A percentile compares a stretch with the other conserved stretches of the same genome.
These are phyloP conservation scores for Cavia aperea DNA, from an alignment of 2,113 vertebrate genomes.

Conservation along the genomic window DNA sequence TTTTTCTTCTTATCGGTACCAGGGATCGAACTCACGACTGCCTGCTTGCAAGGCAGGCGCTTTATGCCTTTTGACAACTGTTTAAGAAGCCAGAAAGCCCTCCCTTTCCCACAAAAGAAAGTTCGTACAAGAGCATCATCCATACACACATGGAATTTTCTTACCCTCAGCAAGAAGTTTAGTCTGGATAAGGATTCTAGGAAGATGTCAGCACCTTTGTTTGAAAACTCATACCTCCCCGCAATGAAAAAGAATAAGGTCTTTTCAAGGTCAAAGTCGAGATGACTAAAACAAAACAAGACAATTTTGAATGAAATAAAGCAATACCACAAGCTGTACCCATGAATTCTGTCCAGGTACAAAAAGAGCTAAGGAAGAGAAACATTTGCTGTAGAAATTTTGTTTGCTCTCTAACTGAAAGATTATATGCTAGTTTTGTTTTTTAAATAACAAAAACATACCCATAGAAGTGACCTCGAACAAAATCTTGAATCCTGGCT, in stretches of 20 bases:
- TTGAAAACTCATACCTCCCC: slow-evolving; percentile 95
- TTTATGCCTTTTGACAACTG: neutral
- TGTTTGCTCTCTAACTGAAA: neutral
- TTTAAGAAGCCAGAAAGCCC: neutral
- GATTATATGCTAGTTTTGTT: neutral
- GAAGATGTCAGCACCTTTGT: slow-evolving; percentile 97
- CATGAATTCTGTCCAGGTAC: neutral
- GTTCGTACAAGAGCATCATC: neutral
- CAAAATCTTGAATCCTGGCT: slow-evolving; percentile 92
- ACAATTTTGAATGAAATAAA: neutral
- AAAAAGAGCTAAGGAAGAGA: neutral
- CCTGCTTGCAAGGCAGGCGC: too few relatives aligned
- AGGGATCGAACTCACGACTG: too few relatives aligned
- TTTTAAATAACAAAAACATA: slow-evolving; percentile 65
- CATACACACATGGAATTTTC: slow-evolving; percentile 31
- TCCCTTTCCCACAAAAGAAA: neutral
- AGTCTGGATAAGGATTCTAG: slow-evolving; percentile 93
- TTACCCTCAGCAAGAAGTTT: slow-evolving; percentile 93
- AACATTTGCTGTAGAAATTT: neutral
- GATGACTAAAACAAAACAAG: slow-evolving; percentile 81
- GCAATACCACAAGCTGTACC: neutral
- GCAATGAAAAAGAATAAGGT: slow-evolving; percentile 97
- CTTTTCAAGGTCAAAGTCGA: slow-evolving; percentile 95
- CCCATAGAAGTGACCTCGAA: slow-evolving; percentile 98
- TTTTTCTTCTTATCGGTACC: too few relatives aligned